phyloP scores from a whole-genome alignment of 2,797 vertebrate genomes.

The Myripristis murdjan region DNA sequence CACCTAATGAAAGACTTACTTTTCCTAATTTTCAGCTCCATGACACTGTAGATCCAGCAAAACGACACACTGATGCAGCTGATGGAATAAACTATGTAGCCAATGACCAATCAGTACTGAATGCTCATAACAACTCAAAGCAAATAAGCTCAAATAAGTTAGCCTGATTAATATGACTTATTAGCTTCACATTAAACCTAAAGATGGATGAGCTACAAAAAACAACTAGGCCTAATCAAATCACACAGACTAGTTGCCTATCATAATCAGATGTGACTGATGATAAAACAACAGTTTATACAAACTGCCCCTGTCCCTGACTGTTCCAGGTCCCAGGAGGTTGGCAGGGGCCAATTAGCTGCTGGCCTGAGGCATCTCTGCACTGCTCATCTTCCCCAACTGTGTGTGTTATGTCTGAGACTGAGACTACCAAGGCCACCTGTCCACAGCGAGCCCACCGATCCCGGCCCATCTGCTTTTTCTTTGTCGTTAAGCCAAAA shows the following conservation, averaged over 20 bases:
- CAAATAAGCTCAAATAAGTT: background rate
- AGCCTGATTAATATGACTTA: conserved; percentile 6
- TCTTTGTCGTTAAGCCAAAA: conserved; percentile 20
- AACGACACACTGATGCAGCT: too few species aligned
- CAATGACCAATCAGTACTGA: too few species aligned
- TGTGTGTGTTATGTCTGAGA: conserved; percentile 20
- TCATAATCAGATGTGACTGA: conserved; percentile 53
- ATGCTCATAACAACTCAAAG: background rate
- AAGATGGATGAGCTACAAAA: conserved; percentile 11
- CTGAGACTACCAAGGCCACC: conserved; percentile 6
- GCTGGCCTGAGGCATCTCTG: conserved; percentile 48
- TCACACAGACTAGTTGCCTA: conserved; percentile 41
- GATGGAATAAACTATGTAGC: too few species aligned
- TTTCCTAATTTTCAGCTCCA: too few species aligned
- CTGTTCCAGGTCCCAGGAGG: conserved; percentile 19
- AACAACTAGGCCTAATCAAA: conserved; percentile 29
- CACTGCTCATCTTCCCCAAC: conserved; percentile 19
- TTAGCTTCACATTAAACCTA: background rate
- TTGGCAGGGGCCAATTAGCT: conserved; percentile 61
- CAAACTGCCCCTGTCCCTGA: conserved; percentile 9
- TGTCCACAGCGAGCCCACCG: background rate
- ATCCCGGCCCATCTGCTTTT: conserved; percentile 19
- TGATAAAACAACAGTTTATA: conserved; percentile 44
- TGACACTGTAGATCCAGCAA: too few species aligned
- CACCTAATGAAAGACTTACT: too few species aligned